phyloP scores from a whole-genome alignment of 2,888 invertebrate genomes.

The Sinodicranocentrus sp. region DNA sequence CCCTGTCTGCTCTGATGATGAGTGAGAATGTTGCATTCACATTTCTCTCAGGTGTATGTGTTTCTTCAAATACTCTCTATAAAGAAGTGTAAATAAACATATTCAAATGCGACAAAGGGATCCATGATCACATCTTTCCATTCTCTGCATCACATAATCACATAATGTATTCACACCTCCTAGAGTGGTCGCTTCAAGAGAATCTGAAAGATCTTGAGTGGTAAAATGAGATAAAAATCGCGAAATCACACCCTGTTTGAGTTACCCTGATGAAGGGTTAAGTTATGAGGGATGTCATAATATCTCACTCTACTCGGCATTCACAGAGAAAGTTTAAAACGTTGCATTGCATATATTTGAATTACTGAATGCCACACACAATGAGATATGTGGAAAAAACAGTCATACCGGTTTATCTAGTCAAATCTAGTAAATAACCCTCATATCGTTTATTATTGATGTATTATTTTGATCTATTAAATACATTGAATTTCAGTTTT shows the following conservation, averaged over 20 bases:
- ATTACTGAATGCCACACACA: too few relatives aligned
- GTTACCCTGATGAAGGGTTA: constrained; percentile 58
- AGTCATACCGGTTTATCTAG: too few relatives aligned
- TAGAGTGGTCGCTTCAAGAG: constrained; percentile 29
- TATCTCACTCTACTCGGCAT: constrained; percentile 26
- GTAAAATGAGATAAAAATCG: constrained; percentile 65
- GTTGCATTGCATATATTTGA: not conserved
- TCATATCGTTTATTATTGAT: too few relatives aligned
- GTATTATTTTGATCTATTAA: too few relatives aligned
- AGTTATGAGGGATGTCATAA: constrained; percentile 63
- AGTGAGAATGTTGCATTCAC: constrained; percentile 4
- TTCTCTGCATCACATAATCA: constrained; percentile 31
- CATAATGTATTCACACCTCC: constrained; percentile 65
- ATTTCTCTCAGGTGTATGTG: constrained; percentile 7
- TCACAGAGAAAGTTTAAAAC: constrained; percentile 18
- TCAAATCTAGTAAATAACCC: too few relatives aligned
- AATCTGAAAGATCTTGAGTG: constrained; percentile 33
- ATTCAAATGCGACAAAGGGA: constrained; percentile 55
- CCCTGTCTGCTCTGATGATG: constrained; percentile 18
- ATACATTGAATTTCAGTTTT: too few relatives aligned
- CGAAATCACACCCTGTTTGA: constrained; percentile 59
- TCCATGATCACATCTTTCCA: constrained; percentile 29
- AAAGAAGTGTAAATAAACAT: constrained; percentile 39
- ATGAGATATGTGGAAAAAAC: too few relatives aligned
- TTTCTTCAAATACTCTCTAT: constrained; percentile 16